These are phyloP conservation scores for Sisyra terminalis DNA, from an alignment of 2,888 invertebrate genomes.

Conservation along the genomic window DNA sequence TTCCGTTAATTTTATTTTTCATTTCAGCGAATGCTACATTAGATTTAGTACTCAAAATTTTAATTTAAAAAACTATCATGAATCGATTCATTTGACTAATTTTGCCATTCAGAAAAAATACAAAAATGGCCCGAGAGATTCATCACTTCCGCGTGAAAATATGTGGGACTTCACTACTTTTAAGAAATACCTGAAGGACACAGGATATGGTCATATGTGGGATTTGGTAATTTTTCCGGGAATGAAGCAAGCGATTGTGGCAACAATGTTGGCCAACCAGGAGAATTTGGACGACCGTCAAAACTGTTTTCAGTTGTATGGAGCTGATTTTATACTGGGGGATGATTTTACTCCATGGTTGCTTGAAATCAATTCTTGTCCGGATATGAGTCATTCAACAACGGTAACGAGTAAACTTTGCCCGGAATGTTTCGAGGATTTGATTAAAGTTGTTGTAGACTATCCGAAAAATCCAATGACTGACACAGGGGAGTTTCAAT, in stretches of 20 bases:
- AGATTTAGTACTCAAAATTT: constrained; percentile 76
- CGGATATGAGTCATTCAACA: constrained; percentile 68
- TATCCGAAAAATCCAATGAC: too few relatives aligned
- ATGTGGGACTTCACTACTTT: constrained; percentile 75
- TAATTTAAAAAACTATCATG: constrained; percentile 59
- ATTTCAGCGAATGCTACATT: constrained; percentile 53
- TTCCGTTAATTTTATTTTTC: neutral
- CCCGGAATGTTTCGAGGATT: constrained; percentile 62
- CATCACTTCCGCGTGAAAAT: constrained; percentile 52
- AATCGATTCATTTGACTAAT: constrained; percentile 76
- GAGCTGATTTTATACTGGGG: constrained; percentile 83
- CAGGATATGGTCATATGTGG: constrained; percentile 32
- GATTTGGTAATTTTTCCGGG: constrained; percentile 62
- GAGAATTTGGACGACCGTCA: constrained; percentile 47
- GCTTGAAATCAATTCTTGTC: constrained; percentile 85
- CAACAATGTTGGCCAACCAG: constrained; percentile 65
- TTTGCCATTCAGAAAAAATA: constrained; percentile 75
- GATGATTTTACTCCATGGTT: constrained; percentile 75
- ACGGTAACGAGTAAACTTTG: constrained; percentile 71
- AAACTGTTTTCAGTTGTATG: constrained; percentile 78
- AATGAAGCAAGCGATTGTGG: constrained; percentile 67
- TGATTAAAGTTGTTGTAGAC: constrained; percentile 46
- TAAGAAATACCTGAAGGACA: constrained; percentile 38
- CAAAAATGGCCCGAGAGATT: constrained; percentile 33
- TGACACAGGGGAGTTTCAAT: too few relatives aligned